Evolutionary conservation across 2,888 invertebrate genomes (phyloP), one percentile per base, ranked within the genome.

Genomic region (Leucania comma): DNA sequence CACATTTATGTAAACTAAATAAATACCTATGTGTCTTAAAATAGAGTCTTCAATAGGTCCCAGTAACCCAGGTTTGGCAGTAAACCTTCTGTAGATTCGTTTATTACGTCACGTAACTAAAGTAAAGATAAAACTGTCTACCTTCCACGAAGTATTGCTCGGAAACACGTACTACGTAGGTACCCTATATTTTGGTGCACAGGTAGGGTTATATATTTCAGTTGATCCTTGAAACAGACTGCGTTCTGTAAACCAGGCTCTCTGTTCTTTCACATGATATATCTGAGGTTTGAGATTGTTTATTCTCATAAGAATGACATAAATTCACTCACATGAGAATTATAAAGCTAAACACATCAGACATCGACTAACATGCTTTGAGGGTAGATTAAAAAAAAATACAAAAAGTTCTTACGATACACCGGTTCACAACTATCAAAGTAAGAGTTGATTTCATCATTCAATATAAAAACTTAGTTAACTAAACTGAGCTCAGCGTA

Each of bases 101-200:
- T 80, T 78, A 80, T 67, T 59, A 58, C 70, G 17, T 22, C 64
- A 76, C 81, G 81, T 81, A 71, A 65, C 81, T 54, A 65, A 76
- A 71, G 70, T 58, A 58, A 32, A 81, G 54, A 76, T 79, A 79
- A 80, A 78, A 79, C 71, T 68, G 70, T 64, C 61, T 24, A 20
- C 57, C 32, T n/a, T 6, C 26, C 46, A 50, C 53, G 63, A 68
- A 24, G 50, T 78, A 75, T 65, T 56, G 59, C 32, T 10, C 20
- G 22, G 35, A 32, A 53, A 38, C 35, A 71, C 53, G 76, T 59
- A 12, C 2, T 22, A n/a, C n/a, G n/a, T 22, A 14, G 2, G 22
- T 56, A 22, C n/a, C 26, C 29, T 24, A 64, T 22, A 65, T 48
- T 77, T 78, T 38, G 50, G 57, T 3, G 29, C 59, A 42, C 57